A percentile compares a stretch with the other conserved stretches of the same genome.
Conservation (phyloP, 2,113 vertebrate species). For the Myanophis thanlyinensis region DNA sequence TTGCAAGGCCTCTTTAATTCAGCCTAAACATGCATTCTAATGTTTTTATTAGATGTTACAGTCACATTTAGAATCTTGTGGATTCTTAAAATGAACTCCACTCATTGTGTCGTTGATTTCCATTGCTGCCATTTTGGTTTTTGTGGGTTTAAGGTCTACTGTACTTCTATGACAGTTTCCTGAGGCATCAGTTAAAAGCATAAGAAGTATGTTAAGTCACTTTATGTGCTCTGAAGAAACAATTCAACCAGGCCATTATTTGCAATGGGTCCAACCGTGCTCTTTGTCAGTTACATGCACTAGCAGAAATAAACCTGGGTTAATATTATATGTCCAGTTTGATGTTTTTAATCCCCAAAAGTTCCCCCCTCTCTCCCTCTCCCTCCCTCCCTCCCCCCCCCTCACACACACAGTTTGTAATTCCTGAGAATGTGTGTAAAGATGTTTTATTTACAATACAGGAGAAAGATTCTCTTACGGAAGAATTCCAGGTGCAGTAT, state of each 20-base stretch:
- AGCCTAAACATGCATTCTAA: background rate
- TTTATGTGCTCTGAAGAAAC: background rate
- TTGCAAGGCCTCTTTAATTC: background rate
- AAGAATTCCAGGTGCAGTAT: constrained; percentile 73
- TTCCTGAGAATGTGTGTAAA: background rate
- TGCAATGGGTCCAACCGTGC: no score
- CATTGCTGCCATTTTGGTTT: background rate
- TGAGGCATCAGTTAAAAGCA: background rate
- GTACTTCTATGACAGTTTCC: background rate
- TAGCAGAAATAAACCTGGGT: background rate
- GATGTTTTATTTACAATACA: constrained; percentile 32
- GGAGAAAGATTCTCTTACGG: constrained; percentile 70
- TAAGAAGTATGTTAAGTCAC: background rate
- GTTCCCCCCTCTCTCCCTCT: no score
- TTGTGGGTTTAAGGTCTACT: background rate
- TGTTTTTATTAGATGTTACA: background rate
- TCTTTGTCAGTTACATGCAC: background rate
- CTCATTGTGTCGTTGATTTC: background rate
- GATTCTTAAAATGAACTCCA: background rate
- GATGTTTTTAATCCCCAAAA: background rate
- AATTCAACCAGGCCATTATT: background rate
- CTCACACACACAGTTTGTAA: background rate
- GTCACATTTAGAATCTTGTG: background rate
- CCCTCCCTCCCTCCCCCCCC: no score
- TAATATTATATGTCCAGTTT: background rate